phyloP scores from a whole-genome alignment of 1,140 invertebrate genomes.

The Macrotrachela quadricornifera region DNA sequence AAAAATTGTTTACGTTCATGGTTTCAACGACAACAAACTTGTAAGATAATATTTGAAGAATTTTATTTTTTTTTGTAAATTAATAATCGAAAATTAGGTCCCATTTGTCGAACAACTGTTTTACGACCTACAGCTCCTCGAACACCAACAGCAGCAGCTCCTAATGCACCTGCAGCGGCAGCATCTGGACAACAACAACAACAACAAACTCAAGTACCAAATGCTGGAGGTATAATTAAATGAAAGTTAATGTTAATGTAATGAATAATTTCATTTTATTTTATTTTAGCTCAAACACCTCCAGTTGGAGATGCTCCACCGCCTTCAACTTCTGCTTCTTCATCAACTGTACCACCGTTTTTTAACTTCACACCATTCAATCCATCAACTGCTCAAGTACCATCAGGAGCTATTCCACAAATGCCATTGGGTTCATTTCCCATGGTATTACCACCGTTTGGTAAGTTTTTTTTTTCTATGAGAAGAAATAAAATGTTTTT shows the following conservation, averaged over 20 bases:
- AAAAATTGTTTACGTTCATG: slow-evolving; percentile 88
- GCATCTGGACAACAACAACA: background rate
- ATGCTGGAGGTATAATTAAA: background rate
- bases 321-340: background rate
- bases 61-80: too few species aligned
- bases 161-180: background rate
- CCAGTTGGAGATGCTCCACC: background rate
- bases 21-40: slow-evolving; percentile 99
- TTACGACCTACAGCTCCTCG: slow-evolving; percentile 35
- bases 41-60: slow-evolving; percentile 22
- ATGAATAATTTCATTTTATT: background rate
- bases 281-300: background rate
- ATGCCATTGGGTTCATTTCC: background rate
- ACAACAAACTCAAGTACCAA: background rate
- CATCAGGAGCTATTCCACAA: background rate
- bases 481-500: background rate
- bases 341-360: background rate
- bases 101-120: slow-evolving; percentile 89
- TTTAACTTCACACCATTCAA: background rate
- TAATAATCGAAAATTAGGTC: slow-evolving; percentile 19
- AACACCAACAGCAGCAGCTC: background rate
- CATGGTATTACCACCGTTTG: background rate
- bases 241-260: background rate
- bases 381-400: background rate
- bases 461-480: background rate